Evolutionary conservation across 2,113 vertebrate genomes (phyloP), one percentile per base, ranked within the genome.

Genomic region (Scopus umbretta): DNA sequence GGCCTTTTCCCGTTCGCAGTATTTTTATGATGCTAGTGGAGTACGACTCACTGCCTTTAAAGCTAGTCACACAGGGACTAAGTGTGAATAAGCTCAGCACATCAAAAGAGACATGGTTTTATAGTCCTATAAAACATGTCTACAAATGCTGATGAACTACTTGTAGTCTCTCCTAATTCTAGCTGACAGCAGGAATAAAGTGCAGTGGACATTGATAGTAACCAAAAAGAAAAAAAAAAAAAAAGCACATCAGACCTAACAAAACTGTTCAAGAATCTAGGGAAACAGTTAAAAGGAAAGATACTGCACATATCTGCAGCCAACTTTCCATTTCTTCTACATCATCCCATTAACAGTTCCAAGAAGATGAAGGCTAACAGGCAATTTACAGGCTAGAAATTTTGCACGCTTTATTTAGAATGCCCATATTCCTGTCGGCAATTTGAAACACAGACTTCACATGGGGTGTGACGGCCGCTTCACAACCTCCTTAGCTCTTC

Each of bases 61-160:
- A 94, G 68, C 21, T 9, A 17, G 67, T 78, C 88, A 72, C 73
- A 49, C 1, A 13, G 61, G 81, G 74, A 32, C 63, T 80, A 30
- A 56, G 42, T 5, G 59, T 47, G 63, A 95, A 87, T 66, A 76
- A 95, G 50, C 90, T 95, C 87, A 80, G 61, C 71, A 49, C 67
- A 82, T 74, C 90, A 88, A 74, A 34, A 50, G 50, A n/a, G 73
- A 63, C 26, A 43, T n/a, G 70, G 63, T 36, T 86, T 97, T 94
- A 90, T 29, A 86, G 32, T 32, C 40, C 90, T 29, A 80, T 53
- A 95, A 93, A 95, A 81, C 56, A 61, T 10, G 38, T 50, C 93
- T 81, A 84, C 89, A 88, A 93, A 94, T 16, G 90, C 18, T 76
- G 71, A 90, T 68, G 80, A 91, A 88, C 53, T 93, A 21, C 76